Evolutionary conservation across 2,797 vertebrate genomes (phyloP), one percentile per base, ranked within the genome.

Genomic region (Rhynchonycteris naso): DNA sequence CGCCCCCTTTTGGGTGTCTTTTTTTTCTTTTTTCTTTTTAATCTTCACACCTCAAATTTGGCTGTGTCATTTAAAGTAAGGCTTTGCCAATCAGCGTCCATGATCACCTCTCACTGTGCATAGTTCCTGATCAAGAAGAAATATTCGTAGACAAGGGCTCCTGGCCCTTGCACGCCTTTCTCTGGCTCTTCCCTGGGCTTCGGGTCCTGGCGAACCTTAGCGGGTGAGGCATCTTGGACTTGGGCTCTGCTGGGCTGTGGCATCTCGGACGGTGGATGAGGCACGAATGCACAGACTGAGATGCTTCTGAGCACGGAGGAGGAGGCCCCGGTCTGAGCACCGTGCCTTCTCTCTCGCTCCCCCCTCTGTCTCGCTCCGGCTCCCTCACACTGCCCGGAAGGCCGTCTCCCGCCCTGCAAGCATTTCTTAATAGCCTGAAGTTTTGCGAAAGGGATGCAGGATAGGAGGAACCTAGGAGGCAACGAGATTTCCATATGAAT

Each of bases 401-500:
- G 30, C 95, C 93, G 94, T 95, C 97, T 96, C 80, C 87, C 50
- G 81, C 89, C 82, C 95, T 97, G 96, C 95, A 97, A 90, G 89
- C 90, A 96, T 94, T 97, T 95, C 96, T 96, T 97, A 97, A 97
- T 95, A 96, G 96, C 95, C 94, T 84, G 86, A 10, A 91, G 56
- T 97, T 98, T 96, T 54, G 43, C 92, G 87, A 68, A 95, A 78
- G 79, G 69, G 78, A 97, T 96, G 96, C 98, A 97, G 82, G 86
- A 92, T 95, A 96, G 38, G 69, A 95, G 95, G 68, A 93, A 5
- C 61, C 91, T 95, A 38, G 98, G 97, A 97, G 13, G 11, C 97
- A 96, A 16, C 78, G 94, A 91, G 86, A 97, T 98, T 98, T 98
- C 83, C 95, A 97, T 90, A 97, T 91, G 97, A 97, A 97, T 97